These are phyloP conservation scores for Megaleporinus macrocephalus DNA, from an alignment of 2,113 vertebrate species.

Conservation along the genomic window DNA sequence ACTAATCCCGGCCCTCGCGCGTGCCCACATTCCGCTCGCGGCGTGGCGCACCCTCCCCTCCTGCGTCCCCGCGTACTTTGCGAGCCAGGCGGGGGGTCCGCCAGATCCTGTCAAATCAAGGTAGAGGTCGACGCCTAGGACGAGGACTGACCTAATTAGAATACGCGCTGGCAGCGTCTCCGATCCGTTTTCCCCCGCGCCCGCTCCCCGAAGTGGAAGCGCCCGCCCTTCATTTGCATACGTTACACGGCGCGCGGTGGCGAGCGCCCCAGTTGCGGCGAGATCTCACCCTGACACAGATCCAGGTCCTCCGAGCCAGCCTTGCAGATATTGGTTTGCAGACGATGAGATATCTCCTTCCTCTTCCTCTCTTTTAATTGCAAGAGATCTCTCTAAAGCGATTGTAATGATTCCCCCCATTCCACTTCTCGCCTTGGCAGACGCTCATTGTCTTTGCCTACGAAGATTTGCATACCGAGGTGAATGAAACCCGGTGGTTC, in stretches of 20 bases:
- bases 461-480: slow-evolving; percentile 38
- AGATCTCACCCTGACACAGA: slow-evolving; percentile 20
- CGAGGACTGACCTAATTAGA: slow-evolving; percentile 52
- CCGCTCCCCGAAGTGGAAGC: slow-evolving; percentile 1
- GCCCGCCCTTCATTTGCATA: slow-evolving; percentile 19
- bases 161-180: slow-evolving; percentile 21
- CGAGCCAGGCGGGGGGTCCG: slow-evolving; percentile 29
- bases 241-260: not conserved
- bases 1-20: slow-evolving; percentile 13
- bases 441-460: not conserved
- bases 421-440: not conserved
- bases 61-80: not conserved
- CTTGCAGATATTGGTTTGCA: slow-evolving; percentile 32
- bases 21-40: not conserved
- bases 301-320: not conserved
- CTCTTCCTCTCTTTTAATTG: slow-evolving; percentile 33
- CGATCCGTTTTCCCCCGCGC: slow-evolving; percentile 22
- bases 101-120: slow-evolving; percentile 50
- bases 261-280: not conserved
- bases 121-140: slow-evolving; percentile 52
- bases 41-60: not conserved
- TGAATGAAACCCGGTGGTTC: slow-evolving; percentile 12
- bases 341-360: slow-evolving; percentile 7
- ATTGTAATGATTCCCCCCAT: slow-evolving; percentile 5
- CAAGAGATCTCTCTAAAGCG: slow-evolving; percentile 29